Evolutionary conservation across 2,113 vertebrate genomes (phyloP).

Genomic region (Lophotis ruficrista): DNA sequence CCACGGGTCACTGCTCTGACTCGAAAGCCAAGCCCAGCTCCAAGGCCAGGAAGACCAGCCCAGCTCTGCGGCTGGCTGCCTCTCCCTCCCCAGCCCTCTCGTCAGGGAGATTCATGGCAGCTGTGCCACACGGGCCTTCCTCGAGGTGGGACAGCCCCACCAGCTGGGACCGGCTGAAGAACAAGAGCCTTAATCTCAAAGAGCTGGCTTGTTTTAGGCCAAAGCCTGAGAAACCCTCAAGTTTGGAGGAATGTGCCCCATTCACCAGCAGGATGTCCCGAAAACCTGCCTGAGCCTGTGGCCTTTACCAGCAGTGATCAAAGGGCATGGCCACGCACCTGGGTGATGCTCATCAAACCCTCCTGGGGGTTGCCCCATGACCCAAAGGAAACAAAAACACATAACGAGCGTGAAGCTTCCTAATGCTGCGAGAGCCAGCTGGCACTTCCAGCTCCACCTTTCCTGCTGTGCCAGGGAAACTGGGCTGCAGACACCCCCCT

Average conservation of each 20-base stretch:
- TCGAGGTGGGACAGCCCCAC: not conserved
- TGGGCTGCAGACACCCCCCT: not conserved
- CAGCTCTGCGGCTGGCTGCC: not conserved
- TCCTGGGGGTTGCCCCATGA: not conserved
- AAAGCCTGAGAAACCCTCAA: not conserved
- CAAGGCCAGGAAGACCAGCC: not conserved
- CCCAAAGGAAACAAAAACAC: not conserved
- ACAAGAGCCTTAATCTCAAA: not conserved
- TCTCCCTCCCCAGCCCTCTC: not conserved
- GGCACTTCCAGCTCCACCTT: not conserved
- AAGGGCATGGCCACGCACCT: not conserved
- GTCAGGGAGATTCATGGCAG: too few species aligned
- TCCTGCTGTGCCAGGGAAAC: not conserved
- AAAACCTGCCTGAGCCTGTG: not conserved
- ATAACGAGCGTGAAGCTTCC: not conserved
- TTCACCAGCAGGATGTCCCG: too few species aligned
- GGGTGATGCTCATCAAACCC: not conserved
- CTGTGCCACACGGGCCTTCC: not conserved
- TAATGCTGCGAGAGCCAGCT: not conserved
- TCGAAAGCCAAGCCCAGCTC: not conserved
- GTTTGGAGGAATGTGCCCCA: fast-evolving
- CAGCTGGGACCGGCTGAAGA: not conserved
- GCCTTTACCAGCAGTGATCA: not conserved
- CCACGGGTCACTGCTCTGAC: not conserved
- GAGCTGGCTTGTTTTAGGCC: not conserved